These are phyloP conservation scores for Xylocampa areola DNA, from an alignment of 2,888 invertebrate species.

Conservation along the genomic window DNA sequence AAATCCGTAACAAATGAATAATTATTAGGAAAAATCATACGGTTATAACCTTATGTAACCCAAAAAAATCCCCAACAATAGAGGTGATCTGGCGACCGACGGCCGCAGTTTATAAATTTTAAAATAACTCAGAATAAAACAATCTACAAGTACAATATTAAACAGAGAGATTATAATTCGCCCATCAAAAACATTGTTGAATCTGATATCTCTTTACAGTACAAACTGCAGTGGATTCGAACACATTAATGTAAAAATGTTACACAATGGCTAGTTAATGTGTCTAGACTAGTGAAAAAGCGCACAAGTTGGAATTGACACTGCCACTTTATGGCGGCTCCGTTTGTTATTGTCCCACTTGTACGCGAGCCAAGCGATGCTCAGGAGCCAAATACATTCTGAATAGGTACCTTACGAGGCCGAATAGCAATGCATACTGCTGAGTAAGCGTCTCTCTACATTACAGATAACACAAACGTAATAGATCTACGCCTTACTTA, in stretches of 20 bases:
- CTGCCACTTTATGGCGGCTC: constrained; percentile 70
- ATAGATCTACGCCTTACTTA: constrained; percentile 33
- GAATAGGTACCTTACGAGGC: constrained; percentile 52
- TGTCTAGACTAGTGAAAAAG: constrained; percentile 75
- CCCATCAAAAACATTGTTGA: constrained; percentile 29
- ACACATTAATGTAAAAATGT: constrained; percentile 51
- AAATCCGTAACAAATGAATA: no score
- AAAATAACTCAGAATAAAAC: background rate
- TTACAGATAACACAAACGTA: constrained; percentile 50
- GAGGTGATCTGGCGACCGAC: no score
- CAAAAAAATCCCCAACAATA: no score
- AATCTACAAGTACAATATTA: constrained; percentile 3
- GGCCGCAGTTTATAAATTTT: constrained; percentile 20
- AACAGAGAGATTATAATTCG: constrained; percentile 5
- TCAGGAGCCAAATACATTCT: constrained; percentile 58
- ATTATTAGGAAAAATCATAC: no score
- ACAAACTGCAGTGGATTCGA: constrained; percentile 28
- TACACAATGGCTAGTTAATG: constrained; percentile 63
- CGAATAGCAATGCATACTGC: constrained; percentile 43
- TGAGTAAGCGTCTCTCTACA: constrained; percentile 45
- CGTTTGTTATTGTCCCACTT: constrained; percentile 82
- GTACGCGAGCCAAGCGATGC: constrained; percentile 74
- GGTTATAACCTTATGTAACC: no score
- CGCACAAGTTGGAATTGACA: constrained; percentile 73
- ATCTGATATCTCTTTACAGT: constrained; percentile 22